Conservation (phyloP, 2,888 invertebrate genomes). For the Agrochola circellaris region DNA sequence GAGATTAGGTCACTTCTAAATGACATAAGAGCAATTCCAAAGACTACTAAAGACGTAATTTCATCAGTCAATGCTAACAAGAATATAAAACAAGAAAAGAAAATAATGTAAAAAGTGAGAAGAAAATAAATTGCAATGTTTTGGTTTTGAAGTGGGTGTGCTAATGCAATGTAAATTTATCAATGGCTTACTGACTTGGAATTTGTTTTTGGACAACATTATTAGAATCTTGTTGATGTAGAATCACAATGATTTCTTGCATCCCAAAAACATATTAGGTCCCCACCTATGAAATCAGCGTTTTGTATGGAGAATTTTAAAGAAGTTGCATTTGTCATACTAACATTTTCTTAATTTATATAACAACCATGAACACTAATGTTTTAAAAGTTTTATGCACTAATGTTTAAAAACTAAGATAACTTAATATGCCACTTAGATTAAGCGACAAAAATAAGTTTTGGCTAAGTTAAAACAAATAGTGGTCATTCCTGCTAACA, state of each 20-base stretch:
- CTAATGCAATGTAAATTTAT: constrained; percentile 46
- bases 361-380: too few species aligned
- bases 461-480: too few species aligned
- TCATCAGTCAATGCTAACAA: constrained; percentile 4
- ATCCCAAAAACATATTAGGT: background rate
- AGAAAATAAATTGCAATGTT: constrained; percentile 46
- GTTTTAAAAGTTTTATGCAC: too few species aligned
- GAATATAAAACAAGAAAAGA: constrained; percentile 1
- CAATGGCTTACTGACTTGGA: constrained; percentile 7
- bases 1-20: constrained; percentile 41
- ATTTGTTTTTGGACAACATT: background rate
- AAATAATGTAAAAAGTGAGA: background rate
- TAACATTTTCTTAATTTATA: too few species aligned
- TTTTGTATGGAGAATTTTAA: too few species aligned
- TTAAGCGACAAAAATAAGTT: too few species aligned
- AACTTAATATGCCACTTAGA: too few species aligned
- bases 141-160: constrained; percentile 29
- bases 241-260: background rate
- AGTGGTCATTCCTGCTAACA: too few species aligned
- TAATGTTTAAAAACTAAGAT: too few species aligned
- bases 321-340: too few species aligned
- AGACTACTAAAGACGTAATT: background rate
- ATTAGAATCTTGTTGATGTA: background rate
- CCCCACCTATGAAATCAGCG: too few species aligned
- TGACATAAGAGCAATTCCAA: constrained; percentile 12